These are phyloP conservation scores for Physocephala rufipes DNA, from an alignment of 2,888 invertebrate genomes.

Conservation along the genomic window DNA sequence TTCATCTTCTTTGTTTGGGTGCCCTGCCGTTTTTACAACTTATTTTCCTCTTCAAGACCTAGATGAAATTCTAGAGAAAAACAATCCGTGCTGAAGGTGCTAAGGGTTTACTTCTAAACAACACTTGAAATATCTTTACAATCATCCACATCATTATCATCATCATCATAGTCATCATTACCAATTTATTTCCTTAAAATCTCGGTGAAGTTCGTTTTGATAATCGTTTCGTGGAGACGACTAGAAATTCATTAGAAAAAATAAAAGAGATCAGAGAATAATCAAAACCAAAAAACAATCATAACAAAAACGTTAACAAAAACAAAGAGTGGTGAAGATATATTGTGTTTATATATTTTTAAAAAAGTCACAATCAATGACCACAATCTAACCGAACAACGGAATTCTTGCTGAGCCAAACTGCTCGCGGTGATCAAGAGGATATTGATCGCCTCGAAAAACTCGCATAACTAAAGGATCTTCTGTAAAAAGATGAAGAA, in stretches of 20 bases:
- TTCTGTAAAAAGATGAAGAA: too few species aligned
- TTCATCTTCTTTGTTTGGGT: background rate
- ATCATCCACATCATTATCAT: too few species aligned
- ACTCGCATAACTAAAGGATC: background rate
- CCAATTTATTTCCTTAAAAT: background rate
- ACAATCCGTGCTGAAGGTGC: background rate
- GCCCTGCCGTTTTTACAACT: conserved; percentile 51
- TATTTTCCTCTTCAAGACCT: conserved; percentile 50
- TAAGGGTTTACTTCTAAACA: conserved; percentile 2
- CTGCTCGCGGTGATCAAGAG: background rate
- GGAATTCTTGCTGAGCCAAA: background rate
- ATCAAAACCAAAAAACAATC: conserved; percentile 41
- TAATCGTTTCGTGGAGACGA: conserved; percentile 49
- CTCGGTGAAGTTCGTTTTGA: background rate
- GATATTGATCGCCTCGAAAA: background rate
- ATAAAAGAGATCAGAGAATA: too few species aligned
- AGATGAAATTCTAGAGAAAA: conserved; percentile 34
- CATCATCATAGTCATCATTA: too few species aligned
- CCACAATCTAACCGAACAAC: conserved; percentile 52
- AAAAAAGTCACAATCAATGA: conserved; percentile 52
- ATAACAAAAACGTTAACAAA: conserved; percentile 37
- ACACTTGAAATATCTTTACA: conserved; percentile 10
- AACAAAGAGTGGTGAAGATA: conserved; percentile 36
- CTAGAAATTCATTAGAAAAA: conserved; percentile 55
- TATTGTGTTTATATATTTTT: too few species aligned